Evolutionary conservation across 2,888 invertebrate species (phyloP), one percentile per base, ranked within the genome.

Genomic region (Spodoptera picta): DNA sequence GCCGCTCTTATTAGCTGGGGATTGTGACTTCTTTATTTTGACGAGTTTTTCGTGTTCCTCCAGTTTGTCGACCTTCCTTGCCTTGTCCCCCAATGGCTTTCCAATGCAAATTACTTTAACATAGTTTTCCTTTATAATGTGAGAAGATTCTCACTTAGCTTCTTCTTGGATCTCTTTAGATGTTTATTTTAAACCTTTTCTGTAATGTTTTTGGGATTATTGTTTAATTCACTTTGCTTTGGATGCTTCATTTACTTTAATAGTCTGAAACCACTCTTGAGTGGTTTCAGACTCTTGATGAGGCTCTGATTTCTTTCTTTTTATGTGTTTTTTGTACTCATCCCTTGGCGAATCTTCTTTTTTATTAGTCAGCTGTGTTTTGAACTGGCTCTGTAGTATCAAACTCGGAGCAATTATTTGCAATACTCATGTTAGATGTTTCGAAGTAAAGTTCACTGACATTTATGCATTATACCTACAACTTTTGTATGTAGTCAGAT

Each of bases 1-100:
- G 49, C 53, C 50, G 60, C 46, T 62, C 73, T 66, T 77, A 79
- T 80, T 77, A 78, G 73, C 75, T 31, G 9, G 57, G 60, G 57
- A 56, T 73, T 69, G 62, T 60, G 58, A 67, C 64, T 71, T 78
- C 66, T 71, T 78, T 62, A 67, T 63, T 56, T 69, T 60, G 66
- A 65, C 72, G 66, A 73, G 60, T 45, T 64, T 73, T 57, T 60
- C 65, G 47, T 72, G 69, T 65, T 56, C 42, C 27, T 42, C 49
- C 41, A 51, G 44, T 58, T 67, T 58, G 46, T 46, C 44, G 45
- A 56, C 52, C 49, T 27, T 36, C 43, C 9, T 4, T 47, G 7
- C 6, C 9, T 36, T 9, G 36, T 36, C 36, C 9, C 7, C 41
- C 7, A 72, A 69, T 65, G 31, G 50, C 48, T 73, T 72, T 73